Evolutionary conservation across 2,113 vertebrate species (phyloP).

Genomic region (Trachemys scripta): DNA sequence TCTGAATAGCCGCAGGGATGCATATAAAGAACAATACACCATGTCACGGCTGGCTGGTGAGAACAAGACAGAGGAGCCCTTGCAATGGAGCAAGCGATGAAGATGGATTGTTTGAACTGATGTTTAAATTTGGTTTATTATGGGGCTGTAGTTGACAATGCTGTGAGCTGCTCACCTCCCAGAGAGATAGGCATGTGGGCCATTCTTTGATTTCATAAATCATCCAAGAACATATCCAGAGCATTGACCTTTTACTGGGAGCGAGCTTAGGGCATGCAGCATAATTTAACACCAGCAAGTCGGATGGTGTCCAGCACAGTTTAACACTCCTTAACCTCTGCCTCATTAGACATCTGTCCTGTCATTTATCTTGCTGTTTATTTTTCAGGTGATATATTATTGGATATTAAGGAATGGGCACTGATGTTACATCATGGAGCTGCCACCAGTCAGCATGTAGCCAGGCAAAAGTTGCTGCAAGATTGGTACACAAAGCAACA

Average conservation of each 20-base stretch:
- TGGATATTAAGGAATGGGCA: constrained; percentile 66
- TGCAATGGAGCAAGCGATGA: constrained; percentile 18
- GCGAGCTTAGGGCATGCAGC: constrained; percentile 65
- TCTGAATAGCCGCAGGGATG: constrained; percentile 22
- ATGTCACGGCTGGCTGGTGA: constrained; percentile 50
- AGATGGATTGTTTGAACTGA: constrained; percentile 56
- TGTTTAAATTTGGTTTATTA: constrained; percentile 68
- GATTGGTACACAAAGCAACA: constrained; percentile 5
- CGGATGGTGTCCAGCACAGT: constrained; percentile 74
- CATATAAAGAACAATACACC: constrained; percentile 40
- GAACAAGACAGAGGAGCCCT: constrained; percentile 33
- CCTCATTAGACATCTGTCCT: constrained; percentile 77
- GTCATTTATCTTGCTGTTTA: constrained; percentile 76
- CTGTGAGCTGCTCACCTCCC: constrained; percentile 67
- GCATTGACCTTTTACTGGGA: constrained; percentile 60
- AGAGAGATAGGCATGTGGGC: constrained; percentile 67
- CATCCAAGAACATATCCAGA: constrained; percentile 63
- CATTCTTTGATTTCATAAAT: constrained; percentile 75
- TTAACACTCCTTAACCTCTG: constrained; percentile 80
- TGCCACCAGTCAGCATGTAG: constrained; percentile 37
- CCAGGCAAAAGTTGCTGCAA: constrained; percentile 18
- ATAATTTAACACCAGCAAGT: constrained; percentile 79
- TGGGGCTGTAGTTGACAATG: constrained; percentile 42
- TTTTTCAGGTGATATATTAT: constrained; percentile 69
- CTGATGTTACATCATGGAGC: constrained; percentile 28